A percentile compares a stretch with the other conserved stretches of the same genome.
These are phyloP conservation scores for Speoplatyrhinus poulsoni DNA, from an alignment of 2,113 vertebrate genomes.

Conservation along the genomic window DNA sequence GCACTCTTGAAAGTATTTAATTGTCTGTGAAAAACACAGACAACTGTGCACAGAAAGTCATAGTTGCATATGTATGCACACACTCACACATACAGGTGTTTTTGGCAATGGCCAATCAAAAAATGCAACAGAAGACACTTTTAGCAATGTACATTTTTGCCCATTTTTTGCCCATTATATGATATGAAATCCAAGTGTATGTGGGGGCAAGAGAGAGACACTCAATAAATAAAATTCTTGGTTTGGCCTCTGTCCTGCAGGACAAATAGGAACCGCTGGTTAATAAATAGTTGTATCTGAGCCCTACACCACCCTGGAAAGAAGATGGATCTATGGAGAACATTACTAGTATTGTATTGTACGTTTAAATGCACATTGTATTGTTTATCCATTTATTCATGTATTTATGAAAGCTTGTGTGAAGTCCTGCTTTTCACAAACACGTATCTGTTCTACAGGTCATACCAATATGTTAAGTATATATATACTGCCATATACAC, in stretches of 20 bases:
- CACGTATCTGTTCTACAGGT: too few relatives aligned
- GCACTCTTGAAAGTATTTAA: neutral
- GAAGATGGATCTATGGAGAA: slow-evolving; percentile 22
- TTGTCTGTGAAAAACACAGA: neutral
- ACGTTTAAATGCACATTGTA: slow-evolving; percentile 10
- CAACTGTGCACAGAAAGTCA: slow-evolving; percentile 6
- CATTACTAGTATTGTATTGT: neutral
- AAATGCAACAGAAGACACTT: slow-evolving; percentile 34
- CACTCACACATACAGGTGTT: neutral
- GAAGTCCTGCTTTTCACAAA: too few relatives aligned
- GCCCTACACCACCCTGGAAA: neutral
- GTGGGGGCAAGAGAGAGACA: slow-evolving; percentile 30
- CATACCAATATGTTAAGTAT: too few relatives aligned
- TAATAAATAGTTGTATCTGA: slow-evolving; percentile 19
- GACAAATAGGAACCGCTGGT: slow-evolving; percentile 41
- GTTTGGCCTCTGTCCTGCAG: slow-evolving; percentile 47
- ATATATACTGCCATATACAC: neutral
- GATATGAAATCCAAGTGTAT: slow-evolving; percentile 39
- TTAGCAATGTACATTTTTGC: slow-evolving; percentile 24
- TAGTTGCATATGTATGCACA: neutral
- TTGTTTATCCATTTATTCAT: too few relatives aligned
- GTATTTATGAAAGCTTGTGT: too few relatives aligned
- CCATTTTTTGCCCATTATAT: slow-evolving; percentile 32
- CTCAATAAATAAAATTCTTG: slow-evolving; percentile 59
- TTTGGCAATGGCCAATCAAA: slow-evolving; percentile 11